Evolutionary conservation across 2,888 invertebrate genomes (phyloP).

Genomic region (Protonemura montana): DNA sequence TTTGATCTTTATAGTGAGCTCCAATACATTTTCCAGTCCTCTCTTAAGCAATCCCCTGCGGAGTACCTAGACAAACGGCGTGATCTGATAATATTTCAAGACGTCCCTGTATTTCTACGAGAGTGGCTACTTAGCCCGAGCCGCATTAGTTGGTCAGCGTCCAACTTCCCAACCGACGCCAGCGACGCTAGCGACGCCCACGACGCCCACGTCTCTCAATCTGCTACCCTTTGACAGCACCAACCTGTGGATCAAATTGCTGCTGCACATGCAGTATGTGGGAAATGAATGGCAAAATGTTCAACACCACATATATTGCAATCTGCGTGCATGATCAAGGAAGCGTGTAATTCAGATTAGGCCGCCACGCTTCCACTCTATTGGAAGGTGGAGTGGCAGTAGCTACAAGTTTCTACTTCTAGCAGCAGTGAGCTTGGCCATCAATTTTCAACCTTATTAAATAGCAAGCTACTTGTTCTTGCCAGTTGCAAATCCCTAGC

Average conservation of each 20-base stretch:
- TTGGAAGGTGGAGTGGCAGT: not conserved
- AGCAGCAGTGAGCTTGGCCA: not conserved
- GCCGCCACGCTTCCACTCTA: not conserved
- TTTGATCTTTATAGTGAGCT: not conserved
- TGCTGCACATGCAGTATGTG: slow-evolving; percentile 15
- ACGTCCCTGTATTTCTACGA: not conserved
- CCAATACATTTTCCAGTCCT: not conserved
- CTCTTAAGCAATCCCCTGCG: not conserved
- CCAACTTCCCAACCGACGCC: not conserved
- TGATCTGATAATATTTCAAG: not conserved
- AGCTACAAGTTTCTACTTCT: not conserved
- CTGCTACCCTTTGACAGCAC: slow-evolving; percentile 27
- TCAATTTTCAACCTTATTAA: not conserved
- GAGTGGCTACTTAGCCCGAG: not conserved
- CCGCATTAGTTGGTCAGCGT: slow-evolving; percentile 12
- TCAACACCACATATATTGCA: not conserved
- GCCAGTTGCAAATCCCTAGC: not conserved
- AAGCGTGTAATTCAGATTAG: not conserved
- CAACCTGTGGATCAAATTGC: slow-evolving; percentile 21
- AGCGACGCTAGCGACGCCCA: not conserved
- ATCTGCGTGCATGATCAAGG: slow-evolving; percentile 9
- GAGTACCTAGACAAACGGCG: not conserved
- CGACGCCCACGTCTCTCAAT: slow-evolving; percentile 2
- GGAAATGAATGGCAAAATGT: not conserved
- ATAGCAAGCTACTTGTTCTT: not conserved